Conservation (phyloP, 2,797 vertebrate genomes). For the Anas georgica region DNA sequence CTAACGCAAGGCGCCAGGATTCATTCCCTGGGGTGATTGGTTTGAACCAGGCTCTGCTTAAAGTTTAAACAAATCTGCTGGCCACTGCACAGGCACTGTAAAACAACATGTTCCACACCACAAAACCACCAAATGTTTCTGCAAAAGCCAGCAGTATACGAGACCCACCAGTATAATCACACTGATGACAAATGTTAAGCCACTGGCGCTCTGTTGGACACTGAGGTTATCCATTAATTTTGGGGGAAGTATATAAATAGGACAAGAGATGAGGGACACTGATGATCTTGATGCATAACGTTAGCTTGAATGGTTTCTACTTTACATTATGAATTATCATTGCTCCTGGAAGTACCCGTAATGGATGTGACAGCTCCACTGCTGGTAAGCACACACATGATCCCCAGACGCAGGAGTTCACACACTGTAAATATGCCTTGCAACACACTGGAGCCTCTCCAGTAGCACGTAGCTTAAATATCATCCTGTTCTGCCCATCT, state of each 20-base stretch:
- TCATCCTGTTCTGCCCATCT: background rate
- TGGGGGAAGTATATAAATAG: background rate
- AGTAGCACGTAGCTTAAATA: background rate
- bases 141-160: background rate
- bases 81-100: background rate
- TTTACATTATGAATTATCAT: background rate
- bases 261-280: background rate
- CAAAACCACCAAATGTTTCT: constrained; percentile 46
- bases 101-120: constrained; percentile 25
- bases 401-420: background rate
- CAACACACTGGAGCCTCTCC: background rate
- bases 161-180: background rate
- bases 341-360: background rate
- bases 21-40: background rate
- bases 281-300: background rate
- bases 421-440: background rate
- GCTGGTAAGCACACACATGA: background rate
- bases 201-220: background rate
- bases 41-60: background rate
- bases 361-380: background rate
- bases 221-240: background rate
- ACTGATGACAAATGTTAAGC: background rate
- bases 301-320: background rate
- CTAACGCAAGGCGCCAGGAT: background rate
- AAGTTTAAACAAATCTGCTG: constrained; percentile 35